phyloP scores from a whole-genome alignment of 2,888 invertebrate genomes.

The Allolobophora icterica region DNA sequence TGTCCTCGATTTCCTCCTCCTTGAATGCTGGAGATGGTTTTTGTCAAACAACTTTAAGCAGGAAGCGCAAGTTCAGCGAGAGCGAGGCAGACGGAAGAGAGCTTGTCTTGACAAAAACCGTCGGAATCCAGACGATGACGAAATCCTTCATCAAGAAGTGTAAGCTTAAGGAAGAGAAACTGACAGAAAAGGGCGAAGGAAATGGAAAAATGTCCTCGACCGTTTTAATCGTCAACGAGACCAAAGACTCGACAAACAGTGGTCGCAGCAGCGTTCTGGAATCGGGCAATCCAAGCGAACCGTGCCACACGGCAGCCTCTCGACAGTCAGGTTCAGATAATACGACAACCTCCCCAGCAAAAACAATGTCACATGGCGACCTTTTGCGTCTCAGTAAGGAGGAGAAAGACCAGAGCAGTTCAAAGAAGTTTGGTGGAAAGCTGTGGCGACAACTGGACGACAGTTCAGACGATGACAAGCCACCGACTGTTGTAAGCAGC shows the following conservation, averaged over 20 bases:
- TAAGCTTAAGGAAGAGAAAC: constrained; percentile 19
- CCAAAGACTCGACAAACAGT: neutral
- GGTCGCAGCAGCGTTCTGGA: neutral
- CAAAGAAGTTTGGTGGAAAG: constrained; percentile 27
- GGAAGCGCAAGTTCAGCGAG: neutral
- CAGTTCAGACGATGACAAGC: constrained; percentile 25
- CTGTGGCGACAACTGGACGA: constrained; percentile 27
- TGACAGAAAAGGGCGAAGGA: neutral
- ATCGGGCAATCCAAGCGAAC: neutral
- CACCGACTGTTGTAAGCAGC: neutral
- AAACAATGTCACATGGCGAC: neutral
- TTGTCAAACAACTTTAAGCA: neutral
- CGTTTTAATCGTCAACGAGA: constrained; percentile 19
- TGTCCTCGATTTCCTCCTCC: neutral
- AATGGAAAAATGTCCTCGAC: neutral
- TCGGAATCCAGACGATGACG: neutral
- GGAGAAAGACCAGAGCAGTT: neutral
- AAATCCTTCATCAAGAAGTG: constrained; percentile 27
- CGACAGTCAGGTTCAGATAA: neutral
- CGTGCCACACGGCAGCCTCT: neutral
- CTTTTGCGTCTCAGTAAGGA: neutral
- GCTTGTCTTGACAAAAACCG: neutral
- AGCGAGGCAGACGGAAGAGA: neutral
- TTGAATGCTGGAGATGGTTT: neutral
- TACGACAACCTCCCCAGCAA: neutral